Conservation (phyloP, 2,888 invertebrate species). For the Blera fallax region DNA sequence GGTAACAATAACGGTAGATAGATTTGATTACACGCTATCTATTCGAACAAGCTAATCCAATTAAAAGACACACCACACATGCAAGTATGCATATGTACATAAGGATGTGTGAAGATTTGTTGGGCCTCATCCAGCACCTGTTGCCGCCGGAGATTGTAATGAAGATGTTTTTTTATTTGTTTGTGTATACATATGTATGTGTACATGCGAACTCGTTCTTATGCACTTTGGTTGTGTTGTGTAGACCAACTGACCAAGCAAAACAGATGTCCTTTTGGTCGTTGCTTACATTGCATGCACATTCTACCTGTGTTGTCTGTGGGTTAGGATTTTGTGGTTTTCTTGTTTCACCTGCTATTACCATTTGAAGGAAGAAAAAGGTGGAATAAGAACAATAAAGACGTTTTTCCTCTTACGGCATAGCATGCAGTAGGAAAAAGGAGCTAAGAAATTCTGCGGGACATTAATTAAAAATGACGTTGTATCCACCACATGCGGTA, state of each 20-base stretch:
- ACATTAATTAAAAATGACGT: constrained; percentile 69
- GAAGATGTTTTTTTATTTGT: constrained; percentile 17
- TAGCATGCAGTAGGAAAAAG: constrained; percentile 44
- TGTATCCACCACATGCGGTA: constrained; percentile 44
- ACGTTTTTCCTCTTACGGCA: not conserved
- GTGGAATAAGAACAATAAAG: not conserved
- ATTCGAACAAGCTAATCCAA: constrained; percentile 20
- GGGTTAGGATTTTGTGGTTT: constrained; percentile 20
- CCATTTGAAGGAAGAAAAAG: not conserved
- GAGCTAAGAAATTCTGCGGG: constrained; percentile 41
- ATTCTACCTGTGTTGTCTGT: constrained; percentile 1
- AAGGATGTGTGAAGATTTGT: constrained; percentile 2
- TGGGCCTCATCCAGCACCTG: constrained; percentile 58
- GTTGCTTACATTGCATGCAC: constrained; percentile 17
- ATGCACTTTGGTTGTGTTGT: constrained; percentile 8
- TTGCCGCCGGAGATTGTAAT: constrained; percentile 19
- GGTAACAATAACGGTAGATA: not conserved
- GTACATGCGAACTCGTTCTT: constrained; percentile 18
- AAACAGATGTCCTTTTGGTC: constrained; percentile 56
- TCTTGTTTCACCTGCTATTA: constrained; percentile 28
- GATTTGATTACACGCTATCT: not conserved
- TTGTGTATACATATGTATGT: not conserved
- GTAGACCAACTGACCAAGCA: constrained; percentile 44
- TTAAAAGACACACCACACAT: not conserved
- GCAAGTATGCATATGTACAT: not conserved